Evolutionary conservation across 2,113 vertebrate species (phyloP).

Genomic region (Synodontis membranacea): DNA sequence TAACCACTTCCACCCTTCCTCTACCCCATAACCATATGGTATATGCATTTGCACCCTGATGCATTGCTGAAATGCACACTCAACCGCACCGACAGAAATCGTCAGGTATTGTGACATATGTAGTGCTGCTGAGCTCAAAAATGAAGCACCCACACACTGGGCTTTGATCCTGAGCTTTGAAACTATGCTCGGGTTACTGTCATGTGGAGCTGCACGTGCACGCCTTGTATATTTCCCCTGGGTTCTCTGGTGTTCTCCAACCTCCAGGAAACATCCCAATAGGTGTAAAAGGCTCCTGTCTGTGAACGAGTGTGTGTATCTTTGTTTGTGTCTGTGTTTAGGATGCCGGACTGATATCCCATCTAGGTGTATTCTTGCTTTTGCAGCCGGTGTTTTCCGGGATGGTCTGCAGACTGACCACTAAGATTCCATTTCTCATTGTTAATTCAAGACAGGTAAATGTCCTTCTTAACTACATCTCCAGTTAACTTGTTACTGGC

Average conservation of each 20-base stretch:
- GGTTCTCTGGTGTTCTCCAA: background rate
- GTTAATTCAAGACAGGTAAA: background rate
- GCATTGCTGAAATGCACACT: background rate
- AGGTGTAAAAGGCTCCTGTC: background rate
- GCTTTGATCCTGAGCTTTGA: slow-evolving; percentile 18
- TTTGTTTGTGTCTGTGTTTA: background rate
- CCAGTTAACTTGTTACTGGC: background rate
- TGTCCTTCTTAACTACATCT: background rate
- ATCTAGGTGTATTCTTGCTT: background rate
- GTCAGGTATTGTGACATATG: background rate
- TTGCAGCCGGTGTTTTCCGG: background rate
- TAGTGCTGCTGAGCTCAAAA: background rate
- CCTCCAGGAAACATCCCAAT: background rate
- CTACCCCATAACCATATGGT: background rate
- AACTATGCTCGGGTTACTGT: slow-evolving; percentile 14
- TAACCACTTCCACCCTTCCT: background rate
- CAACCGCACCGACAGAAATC: background rate
- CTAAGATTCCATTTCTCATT: background rate
- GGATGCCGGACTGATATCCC: background rate
- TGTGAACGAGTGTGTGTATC: background rate
- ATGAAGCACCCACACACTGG: slow-evolving; percentile 2
- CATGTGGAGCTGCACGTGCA: background rate
- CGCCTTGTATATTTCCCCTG: background rate
- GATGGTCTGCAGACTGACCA: background rate
- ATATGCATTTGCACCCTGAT: background rate